These are phyloP conservation scores for Gobio gobio DNA, from an alignment of 2,113 vertebrate species.

Conservation along the genomic window DNA sequence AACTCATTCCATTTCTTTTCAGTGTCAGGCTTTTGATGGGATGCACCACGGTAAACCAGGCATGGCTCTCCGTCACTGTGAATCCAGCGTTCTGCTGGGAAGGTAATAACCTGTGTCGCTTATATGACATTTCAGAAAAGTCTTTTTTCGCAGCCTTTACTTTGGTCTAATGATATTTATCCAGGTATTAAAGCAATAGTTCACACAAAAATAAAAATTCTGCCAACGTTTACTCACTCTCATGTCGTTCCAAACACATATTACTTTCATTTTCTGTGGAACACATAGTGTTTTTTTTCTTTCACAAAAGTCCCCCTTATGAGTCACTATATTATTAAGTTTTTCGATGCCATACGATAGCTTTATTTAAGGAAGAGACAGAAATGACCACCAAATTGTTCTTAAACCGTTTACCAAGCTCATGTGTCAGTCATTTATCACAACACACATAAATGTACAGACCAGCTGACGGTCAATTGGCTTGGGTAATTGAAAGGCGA, in stretches of 20 bases:
- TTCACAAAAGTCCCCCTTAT: neutral
- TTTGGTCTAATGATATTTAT: conserved; percentile 28
- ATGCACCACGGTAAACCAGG: conserved; percentile 26
- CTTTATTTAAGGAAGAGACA: neutral
- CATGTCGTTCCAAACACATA: neutral
- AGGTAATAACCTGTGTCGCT: conserved; percentile 34
- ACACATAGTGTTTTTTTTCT: neutral
- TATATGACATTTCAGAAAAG: conserved; percentile 24
- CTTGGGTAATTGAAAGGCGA: neutral
- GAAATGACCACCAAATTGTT: neutral
- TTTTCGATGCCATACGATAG: neutral
- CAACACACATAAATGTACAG: neutral
- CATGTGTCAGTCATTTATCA: neutral
- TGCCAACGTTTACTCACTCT: conserved; percentile 1
- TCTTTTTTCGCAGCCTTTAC: conserved; percentile 22
- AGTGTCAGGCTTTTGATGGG: conserved; percentile 18
- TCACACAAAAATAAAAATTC: neutral
- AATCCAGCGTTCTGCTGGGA: conserved; percentile 22
- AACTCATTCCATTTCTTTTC: conserved; percentile 33
- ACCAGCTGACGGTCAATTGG: neutral
- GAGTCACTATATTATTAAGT: neutral
- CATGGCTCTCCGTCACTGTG: conserved; percentile 24
- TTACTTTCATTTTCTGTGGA: neutral
- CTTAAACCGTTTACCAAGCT: neutral
- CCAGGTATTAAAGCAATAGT: conserved; percentile 18